These are phyloP conservation scores for Neoaliturus tenellus DNA, from an alignment of 2,888 invertebrate species.

Conservation along the genomic window DNA sequence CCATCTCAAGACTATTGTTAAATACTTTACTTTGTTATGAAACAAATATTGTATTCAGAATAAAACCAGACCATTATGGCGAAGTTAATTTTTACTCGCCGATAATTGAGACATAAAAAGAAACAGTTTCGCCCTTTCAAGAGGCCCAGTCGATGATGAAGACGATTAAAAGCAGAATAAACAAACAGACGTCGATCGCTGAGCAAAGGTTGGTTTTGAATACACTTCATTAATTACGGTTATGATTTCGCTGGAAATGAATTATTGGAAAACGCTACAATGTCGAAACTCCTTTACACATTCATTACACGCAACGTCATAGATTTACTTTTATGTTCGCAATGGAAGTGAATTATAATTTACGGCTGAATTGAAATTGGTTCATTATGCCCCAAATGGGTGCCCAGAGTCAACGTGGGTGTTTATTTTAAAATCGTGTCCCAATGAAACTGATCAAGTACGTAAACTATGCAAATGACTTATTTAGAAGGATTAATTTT, in stretches of 20 bases:
- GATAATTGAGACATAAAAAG: neutral
- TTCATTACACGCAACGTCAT: neutral
- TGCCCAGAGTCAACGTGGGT: neutral
- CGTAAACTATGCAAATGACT: constrained; percentile 13
- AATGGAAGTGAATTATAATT: neutral
- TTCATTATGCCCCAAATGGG: constrained; percentile 10
- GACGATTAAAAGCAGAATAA: constrained; percentile 25
- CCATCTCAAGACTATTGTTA: too few species aligned
- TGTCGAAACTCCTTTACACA: neutral
- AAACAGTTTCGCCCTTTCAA: neutral
- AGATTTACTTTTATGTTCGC: constrained; percentile 20
- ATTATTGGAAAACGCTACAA: constrained; percentile 10
- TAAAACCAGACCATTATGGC: too few species aligned
- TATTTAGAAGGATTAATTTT: neutral
- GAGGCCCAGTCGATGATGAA: neutral
- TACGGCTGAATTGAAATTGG: constrained; percentile 24
- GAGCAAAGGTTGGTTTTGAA: neutral
- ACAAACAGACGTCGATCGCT: neutral
- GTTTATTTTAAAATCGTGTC: neutral
- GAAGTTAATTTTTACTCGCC: neutral
- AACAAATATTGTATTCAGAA: too few species aligned
- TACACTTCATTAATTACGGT: constrained; percentile 21
- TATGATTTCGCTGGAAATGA: constrained; percentile 19
- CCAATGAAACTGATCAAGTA: neutral
- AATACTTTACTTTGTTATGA: too few species aligned